phyloP scores from a whole-genome alignment of 2,113 vertebrate species.

The Lasiurus borealis region DNA sequence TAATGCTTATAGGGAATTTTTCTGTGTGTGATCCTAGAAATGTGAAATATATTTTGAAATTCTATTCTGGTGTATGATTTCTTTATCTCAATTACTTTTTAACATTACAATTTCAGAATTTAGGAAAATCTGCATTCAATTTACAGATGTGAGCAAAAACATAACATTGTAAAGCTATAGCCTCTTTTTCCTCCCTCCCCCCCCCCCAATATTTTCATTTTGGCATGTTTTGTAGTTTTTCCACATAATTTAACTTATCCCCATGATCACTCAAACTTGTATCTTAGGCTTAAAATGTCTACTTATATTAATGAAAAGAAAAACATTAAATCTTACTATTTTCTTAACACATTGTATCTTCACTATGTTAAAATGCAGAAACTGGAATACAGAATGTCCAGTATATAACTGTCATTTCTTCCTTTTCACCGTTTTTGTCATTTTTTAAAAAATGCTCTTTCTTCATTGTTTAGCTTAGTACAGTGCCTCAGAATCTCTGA shows the following conservation, averaged over 20 bases:
- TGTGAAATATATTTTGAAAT: slow-evolving; percentile 58
- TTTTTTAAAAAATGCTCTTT: background rate
- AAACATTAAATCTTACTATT: background rate
- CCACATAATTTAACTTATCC: background rate
- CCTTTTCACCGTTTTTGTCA: background rate
- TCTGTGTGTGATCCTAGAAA: background rate
- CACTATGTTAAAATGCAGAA: background rate
- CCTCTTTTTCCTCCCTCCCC: too few species aligned
- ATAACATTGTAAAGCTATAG: background rate
- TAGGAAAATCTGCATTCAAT: background rate
- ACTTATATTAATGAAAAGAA: background rate
- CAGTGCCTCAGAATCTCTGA: accelerated
- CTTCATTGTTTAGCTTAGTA: too few species aligned
- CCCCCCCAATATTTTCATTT: background rate
- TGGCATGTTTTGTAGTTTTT: background rate
- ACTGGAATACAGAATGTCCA: background rate
- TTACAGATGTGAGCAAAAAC: background rate
- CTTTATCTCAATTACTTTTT: background rate
- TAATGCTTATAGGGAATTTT: background rate
- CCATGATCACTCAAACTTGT: background rate
- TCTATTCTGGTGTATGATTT: background rate
- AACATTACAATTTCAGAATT: background rate
- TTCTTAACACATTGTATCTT: background rate
- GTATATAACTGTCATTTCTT: background rate
- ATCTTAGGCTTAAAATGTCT: background rate